Evolutionary conservation across 1,140 invertebrate species (phyloP).

Genomic region (Belonocnema kinseyi): DNA sequence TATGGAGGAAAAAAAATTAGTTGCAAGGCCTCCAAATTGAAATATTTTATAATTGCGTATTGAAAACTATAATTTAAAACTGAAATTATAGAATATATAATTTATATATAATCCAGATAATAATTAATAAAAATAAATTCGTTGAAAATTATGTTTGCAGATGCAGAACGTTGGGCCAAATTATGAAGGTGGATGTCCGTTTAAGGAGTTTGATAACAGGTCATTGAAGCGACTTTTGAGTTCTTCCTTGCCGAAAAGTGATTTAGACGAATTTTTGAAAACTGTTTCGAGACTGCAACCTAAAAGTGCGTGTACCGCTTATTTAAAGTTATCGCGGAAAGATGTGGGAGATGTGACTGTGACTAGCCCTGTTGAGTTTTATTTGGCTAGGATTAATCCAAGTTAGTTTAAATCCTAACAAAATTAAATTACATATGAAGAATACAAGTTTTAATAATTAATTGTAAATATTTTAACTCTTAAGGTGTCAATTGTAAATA

Average conservation of each 20-base stretch:
- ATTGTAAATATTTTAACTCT: too few species aligned
- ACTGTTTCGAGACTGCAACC: constrained; percentile 45
- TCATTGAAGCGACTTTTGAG: constrained; percentile 71
- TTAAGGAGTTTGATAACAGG: constrained; percentile 76
- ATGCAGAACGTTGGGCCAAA: constrained; percentile 66
- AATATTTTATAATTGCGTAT: too few species aligned
- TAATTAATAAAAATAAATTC: too few species aligned
- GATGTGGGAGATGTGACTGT: constrained; percentile 48
- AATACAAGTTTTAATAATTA: too few species aligned
- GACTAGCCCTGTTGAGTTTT: constrained; percentile 67
- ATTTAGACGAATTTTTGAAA: constrained; percentile 52
- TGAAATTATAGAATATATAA: too few species aligned
- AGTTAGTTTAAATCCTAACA: constrained; percentile 32
- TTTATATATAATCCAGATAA: too few species aligned
- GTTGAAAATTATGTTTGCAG: too few species aligned
- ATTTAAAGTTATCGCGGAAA: constrained; percentile 55
- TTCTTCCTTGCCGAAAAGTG: constrained; percentile 59
- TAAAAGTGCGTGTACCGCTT: constrained; percentile 58
- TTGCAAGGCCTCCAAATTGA: too few species aligned
- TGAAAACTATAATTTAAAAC: too few species aligned
- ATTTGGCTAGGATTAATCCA: constrained; percentile 50
- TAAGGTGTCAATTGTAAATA: too few species aligned
- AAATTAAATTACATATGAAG: too few species aligned
- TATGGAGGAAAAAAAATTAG: too few species aligned
- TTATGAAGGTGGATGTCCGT: constrained; percentile 80